Conservation (phyloP, 2,113 vertebrate genomes). For the Solea solea region DNA sequence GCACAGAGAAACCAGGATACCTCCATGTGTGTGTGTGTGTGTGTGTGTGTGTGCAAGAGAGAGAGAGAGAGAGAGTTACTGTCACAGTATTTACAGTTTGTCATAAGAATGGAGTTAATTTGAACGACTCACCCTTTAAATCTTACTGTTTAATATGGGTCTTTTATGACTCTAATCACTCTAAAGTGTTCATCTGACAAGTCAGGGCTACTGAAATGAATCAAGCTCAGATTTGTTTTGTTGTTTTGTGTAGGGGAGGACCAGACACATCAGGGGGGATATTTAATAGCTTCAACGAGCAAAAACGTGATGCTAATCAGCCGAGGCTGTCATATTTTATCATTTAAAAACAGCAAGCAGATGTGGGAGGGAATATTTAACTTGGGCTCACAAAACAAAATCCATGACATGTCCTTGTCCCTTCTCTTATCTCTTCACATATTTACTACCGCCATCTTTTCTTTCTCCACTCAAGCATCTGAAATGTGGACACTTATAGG, state of each 20-base stretch:
- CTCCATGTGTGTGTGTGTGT: conserved; percentile 19
- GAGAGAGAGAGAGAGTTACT: background rate
- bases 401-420: conserved; percentile 19
- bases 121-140: conserved; percentile 5
- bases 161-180: background rate
- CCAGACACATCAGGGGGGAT: background rate
- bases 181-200: background rate
- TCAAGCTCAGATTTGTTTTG: conserved; percentile 8
- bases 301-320: background rate
- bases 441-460: conserved; percentile 14
- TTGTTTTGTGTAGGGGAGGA: background rate
- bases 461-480: conserved; percentile 13
- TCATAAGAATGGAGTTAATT: conserved; percentile 21
- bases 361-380: conserved; percentile 1
- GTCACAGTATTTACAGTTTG: conserved; percentile 14
- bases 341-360: conserved; percentile 1
- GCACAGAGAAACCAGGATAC: conserved; percentile 47
- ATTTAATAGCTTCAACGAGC: conserved; percentile 7
- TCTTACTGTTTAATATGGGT: conserved; percentile 4
- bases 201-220: background rate
- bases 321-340: conserved; percentile 7
- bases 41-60: conserved; percentile 14
- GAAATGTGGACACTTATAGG: background rate
- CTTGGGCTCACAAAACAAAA: conserved; percentile 14
- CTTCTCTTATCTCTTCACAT: conserved; percentile 34